Evolutionary conservation across 2,797 vertebrate genomes (phyloP).

Genomic region (Sebastolobus altivelis): DNA sequence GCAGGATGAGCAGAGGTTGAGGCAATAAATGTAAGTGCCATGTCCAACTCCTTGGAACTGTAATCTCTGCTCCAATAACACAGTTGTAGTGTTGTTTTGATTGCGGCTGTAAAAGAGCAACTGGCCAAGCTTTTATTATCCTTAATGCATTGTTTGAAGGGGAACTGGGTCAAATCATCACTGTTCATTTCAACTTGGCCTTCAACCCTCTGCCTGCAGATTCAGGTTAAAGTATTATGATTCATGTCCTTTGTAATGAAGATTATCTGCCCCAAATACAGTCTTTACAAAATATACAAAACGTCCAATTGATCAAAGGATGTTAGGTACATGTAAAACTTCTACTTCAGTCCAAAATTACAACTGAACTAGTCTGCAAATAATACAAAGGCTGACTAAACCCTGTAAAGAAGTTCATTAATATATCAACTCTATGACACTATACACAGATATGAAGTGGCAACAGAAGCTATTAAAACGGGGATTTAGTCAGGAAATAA

Average conservation of each 20-base stretch:
- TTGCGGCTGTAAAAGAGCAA: conserved; percentile 32
- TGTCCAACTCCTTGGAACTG: neutral
- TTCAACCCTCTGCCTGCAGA: neutral
- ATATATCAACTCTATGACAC: neutral
- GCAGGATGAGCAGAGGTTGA: neutral
- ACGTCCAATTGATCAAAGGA: neutral
- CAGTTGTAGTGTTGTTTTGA: conserved; percentile 8
- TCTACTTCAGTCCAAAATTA: neutral
- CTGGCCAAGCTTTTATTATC: conserved; percentile 5
- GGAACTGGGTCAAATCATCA: neutral
- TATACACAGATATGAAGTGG: neutral
- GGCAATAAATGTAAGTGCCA: conserved; percentile 24
- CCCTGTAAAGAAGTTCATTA: neutral
- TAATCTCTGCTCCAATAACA: neutral
- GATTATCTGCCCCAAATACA: neutral
- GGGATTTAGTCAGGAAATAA: neutral
- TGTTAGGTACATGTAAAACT: neutral
- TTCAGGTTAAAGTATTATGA: neutral
- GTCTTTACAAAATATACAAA: neutral
- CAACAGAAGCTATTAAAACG: neutral
- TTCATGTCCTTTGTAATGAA: neutral
- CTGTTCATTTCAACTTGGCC: neutral
- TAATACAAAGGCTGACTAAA: neutral
- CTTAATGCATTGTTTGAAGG: neutral
- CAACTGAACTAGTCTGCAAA: neutral